phyloP scores from a whole-genome alignment of 2,888 invertebrate genomes.

The Apamea monoglypha region DNA sequence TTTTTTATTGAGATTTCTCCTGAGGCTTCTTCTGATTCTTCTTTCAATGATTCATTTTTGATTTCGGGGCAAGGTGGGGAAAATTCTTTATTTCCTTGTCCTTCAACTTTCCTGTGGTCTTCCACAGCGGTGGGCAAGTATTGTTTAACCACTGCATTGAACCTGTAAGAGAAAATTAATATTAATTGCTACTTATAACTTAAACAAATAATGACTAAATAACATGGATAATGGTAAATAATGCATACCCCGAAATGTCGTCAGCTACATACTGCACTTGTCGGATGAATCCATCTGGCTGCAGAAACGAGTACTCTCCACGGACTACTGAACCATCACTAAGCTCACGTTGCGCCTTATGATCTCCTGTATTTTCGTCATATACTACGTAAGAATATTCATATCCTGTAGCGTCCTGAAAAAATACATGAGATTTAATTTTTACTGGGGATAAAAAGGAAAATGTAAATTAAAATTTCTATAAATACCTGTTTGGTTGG shows the following conservation, averaged over 20 bases:
- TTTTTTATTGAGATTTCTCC: constrained; percentile 1
- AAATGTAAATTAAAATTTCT: neutral
- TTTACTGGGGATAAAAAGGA: neutral
- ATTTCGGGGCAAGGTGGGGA: constrained; percentile 73
- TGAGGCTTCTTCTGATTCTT: constrained; percentile 36
- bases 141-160: constrained; percentile 84
- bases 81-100: constrained; percentile 48
- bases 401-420: constrained; percentile 77
- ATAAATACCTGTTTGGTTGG: constrained; percentile 77
- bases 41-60: constrained; percentile 76
- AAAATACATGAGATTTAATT: constrained; percentile 7
- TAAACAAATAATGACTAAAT: neutral
- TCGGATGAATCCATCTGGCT: constrained; percentile 89
- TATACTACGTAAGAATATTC: constrained; percentile 89
- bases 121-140: constrained; percentile 73
- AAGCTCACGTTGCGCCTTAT: constrained; percentile 87
- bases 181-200: neutral
- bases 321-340: constrained; percentile 89
- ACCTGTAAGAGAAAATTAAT: constrained; percentile 71
- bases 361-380: constrained; percentile 89
- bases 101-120: constrained; percentile 54
- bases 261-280: constrained; percentile 90
- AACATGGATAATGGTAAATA: constrained; percentile 30
- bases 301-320: constrained; percentile 88
- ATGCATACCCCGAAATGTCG: constrained; percentile 85